Conservation (phyloP, 64 coral and sea anemone genomes). For the Trachythela sp. region DNA sequence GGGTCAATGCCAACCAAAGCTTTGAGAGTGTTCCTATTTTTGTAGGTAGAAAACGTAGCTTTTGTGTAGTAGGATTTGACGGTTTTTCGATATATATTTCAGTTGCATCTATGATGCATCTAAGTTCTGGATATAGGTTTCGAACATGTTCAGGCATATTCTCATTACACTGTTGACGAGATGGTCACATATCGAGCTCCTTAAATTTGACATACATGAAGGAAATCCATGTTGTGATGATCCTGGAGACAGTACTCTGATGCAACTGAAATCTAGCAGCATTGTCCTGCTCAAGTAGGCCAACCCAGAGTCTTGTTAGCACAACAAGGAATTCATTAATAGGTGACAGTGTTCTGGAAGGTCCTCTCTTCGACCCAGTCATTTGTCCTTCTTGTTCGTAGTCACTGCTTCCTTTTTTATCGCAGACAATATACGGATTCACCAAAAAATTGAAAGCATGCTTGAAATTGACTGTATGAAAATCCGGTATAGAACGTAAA, state of each 20-base stretch:
- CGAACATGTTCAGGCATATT: slow-evolving; percentile 39
- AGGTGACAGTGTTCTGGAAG: background rate
- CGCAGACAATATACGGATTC: background rate
- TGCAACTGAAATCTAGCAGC: background rate
- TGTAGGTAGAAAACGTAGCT: slow-evolving; percentile 51
- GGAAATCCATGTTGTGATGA: slow-evolving; percentile 51
- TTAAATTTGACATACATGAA: slow-evolving; percentile 44
- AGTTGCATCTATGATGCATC: slow-evolving; percentile 61
- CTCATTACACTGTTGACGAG: background rate
- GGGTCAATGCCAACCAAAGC: slow-evolving; percentile 33
- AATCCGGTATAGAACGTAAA: background rate
- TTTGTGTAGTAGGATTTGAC: slow-evolving; percentile 51
- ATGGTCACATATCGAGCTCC: slow-evolving; percentile 50
- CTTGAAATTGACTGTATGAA: background rate
- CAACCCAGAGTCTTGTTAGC: background rate
- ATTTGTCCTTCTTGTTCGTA: background rate
- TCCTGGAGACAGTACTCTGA: slow-evolving; percentile 21
- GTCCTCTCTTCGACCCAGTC: background rate
- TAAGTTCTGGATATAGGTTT: slow-evolving; percentile 27
- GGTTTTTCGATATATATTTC: slow-evolving; percentile 65
- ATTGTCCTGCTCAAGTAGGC: slow-evolving; percentile 25
- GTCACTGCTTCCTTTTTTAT: background rate
- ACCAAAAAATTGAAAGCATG: background rate
- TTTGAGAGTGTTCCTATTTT: slow-evolving; percentile 40
- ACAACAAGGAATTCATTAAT: slow-evolving; percentile 13